Evolutionary conservation across 1,140 invertebrate genomes (phyloP), one percentile per base, ranked within the genome.

Genomic region (Caerostris darwini): DNA sequence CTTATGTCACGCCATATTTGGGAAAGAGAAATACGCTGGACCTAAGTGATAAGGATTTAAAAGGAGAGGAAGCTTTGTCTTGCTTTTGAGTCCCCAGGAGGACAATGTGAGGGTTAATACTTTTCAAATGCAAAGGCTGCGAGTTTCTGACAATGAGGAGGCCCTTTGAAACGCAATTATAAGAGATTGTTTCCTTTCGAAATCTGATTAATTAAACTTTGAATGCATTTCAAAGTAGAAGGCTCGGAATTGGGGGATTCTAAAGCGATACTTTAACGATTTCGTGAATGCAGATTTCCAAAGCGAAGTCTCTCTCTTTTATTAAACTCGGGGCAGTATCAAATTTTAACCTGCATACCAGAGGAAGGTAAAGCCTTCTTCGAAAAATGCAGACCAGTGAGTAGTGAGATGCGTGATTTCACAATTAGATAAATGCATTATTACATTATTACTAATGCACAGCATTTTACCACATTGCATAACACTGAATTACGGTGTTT

Each of bases 1-100:
- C 69, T 53, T 8, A 12, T 59, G 71, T 81, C 17, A 82, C 14
- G 8, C 56, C 71, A 54, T 50, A 34, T 77, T 81, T 56, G 10
- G 34, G 19, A 12, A 61, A 50, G 34, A 19, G 19, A 17, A 61
- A 50, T 59, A 82, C 34, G 4, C 90, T 82, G 90, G 81, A 17
- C 19, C 77, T 8, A n/a, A 54, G 58, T 56, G 90, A 92, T 92
- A 92, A 92, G 90, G 61, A 57, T 92, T 92, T 92, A 92, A 92
- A 81, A 85, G 82, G 77, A 81, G 77, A 34, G 57, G 57, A 19
- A 85, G 82, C 82, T 57, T 58, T 85, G 54, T 85, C 82, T 85
- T 56, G 82, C 54, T 85, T 8, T 56, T 58, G 57, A 81, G 77
- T 81, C 12, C 54, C 34, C 34, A 34, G n/a, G 7, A 19, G 85